Evolutionary conservation across 1,140 invertebrate genomes (phyloP), one percentile per base, ranked within the genome.

Genomic region (Catajapyx aquilonaris): DNA sequence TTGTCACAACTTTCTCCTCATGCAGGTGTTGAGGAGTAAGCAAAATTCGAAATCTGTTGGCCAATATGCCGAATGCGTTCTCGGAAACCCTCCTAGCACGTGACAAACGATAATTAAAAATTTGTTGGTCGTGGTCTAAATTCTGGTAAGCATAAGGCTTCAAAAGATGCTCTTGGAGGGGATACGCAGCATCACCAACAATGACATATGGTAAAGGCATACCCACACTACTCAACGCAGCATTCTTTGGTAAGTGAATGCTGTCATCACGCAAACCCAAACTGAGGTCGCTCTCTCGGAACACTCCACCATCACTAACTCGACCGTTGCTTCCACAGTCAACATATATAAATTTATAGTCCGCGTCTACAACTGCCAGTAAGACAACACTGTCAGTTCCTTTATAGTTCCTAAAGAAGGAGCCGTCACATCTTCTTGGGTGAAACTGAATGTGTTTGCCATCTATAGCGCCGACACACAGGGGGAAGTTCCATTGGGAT

Each of bases 371-470:
- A 1, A 51, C 17, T 3, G 41, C 52, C 19, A 53, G 35, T 10
- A 56, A 31, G 15, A 50, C 45, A 2, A 48, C 44, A n/a, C 38
- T 44, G 21, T 46, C 50, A 15, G 39, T 44, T 4, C 25, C 21
- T 34, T 53, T 54, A 18, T 50, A 47, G 30, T 53, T 54, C 15
- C 42, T 47, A 39, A 30, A 52, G 20, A 32, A n/a, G 0, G 43
- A 42, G 30, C 44, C 43, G 17, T 33, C 31, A 18, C 37, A 36
- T 16, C 16, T 16, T 10, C 37, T 37, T 4, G 37, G 38, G 20
- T 47, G 21, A 32, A 52, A 48, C 19, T 40, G 22, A n/a, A 53
- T 33, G 34, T 53, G 52, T 34, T 52, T 56, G 13, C 51, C 47
- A 39, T 53, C 52, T 3, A 56, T 35, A n/a, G 46, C 43, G 0